A percentile compares a stretch with the other conserved stretches of the same genome.
Evolutionary conservation across 2,888 invertebrate genomes (phyloP).

Genomic region (Melieria picta): DNA sequence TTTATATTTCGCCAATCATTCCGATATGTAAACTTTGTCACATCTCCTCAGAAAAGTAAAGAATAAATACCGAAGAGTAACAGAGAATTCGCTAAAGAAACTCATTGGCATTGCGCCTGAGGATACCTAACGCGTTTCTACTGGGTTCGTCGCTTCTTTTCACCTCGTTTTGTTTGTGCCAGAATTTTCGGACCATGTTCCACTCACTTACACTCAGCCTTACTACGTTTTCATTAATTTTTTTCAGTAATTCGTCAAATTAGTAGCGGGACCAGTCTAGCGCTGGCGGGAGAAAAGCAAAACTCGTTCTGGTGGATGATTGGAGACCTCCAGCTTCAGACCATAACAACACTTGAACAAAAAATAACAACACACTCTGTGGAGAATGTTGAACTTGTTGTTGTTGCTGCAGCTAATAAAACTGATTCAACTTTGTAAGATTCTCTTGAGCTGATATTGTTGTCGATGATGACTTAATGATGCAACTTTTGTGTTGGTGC

Average conservation of each 20-base stretch:
- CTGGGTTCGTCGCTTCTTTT: neutral
- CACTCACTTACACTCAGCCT: neutral
- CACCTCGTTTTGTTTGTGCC: neutral
- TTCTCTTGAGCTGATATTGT: neutral
- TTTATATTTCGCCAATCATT: too few species aligned
- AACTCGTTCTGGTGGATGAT: too few species aligned
- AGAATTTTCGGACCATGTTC: neutral
- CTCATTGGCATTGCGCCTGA: slow-evolving; percentile 16
- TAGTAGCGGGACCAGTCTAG: slow-evolving; percentile 11
- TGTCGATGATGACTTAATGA: neutral
- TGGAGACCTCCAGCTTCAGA: too few species aligned
- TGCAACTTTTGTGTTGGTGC: neutral
- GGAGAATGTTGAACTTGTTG: too few species aligned
- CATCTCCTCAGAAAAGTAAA: too few species aligned
- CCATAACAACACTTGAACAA: too few species aligned
- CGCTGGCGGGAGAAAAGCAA: too few species aligned
- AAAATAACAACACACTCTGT: too few species aligned
- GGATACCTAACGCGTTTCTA: neutral
- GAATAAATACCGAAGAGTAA: too few species aligned
- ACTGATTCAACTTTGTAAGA: neutral
- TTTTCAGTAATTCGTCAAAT: slow-evolving; percentile 34
- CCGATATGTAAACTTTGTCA: too few species aligned
- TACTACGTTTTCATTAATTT: slow-evolving; percentile 10
- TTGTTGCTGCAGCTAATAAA: too few species aligned
- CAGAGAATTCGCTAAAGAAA: slow-evolving; percentile 11